These are phyloP conservation scores for Acleris sparsana DNA, from an alignment of 2,888 invertebrate species.

Conservation along the genomic window DNA sequence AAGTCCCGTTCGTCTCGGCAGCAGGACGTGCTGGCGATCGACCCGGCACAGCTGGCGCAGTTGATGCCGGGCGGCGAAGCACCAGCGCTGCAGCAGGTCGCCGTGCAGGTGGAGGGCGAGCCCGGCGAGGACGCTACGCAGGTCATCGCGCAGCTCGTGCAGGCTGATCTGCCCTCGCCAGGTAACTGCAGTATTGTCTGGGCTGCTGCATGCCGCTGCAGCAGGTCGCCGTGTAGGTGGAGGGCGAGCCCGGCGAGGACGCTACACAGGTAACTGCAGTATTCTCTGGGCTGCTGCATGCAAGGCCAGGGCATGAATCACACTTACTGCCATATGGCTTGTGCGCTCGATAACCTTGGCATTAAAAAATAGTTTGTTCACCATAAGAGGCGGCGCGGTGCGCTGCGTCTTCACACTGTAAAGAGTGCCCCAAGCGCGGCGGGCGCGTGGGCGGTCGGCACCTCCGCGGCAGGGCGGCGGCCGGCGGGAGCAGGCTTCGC, in stretches of 20 bases:
- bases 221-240: conserved; percentile 81
- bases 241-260: conserved; percentile 83
- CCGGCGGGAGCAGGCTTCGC: too few relatives aligned
- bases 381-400: too few relatives aligned
- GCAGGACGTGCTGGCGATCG: conserved; percentile 81
- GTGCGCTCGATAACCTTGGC: too few relatives aligned
- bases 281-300: too few relatives aligned
- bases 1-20: too few relatives aligned
- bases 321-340: too few relatives aligned
- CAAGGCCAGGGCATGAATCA: too few relatives aligned
- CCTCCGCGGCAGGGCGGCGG: too few relatives aligned
- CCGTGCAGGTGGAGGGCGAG: conserved; percentile 82
- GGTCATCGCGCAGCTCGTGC: conserved; percentile 93
- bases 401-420: too few relatives aligned
- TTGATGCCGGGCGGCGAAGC: conserved; percentile 82
- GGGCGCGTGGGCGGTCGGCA: too few relatives aligned
- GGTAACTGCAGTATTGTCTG: conserved; percentile 71
- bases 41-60: conserved; percentile 80
- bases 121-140: conserved; percentile 87
- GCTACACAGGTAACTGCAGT: conserved; percentile 87
- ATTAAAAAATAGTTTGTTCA: too few relatives aligned
- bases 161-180: conserved; percentile 92
- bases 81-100: conserved; percentile 78
- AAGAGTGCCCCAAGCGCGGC: too few relatives aligned
- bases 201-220: conserved; percentile 55